phyloP scores from a whole-genome alignment of 2,888 invertebrate genomes.

The Rotaria sp. region DNA sequence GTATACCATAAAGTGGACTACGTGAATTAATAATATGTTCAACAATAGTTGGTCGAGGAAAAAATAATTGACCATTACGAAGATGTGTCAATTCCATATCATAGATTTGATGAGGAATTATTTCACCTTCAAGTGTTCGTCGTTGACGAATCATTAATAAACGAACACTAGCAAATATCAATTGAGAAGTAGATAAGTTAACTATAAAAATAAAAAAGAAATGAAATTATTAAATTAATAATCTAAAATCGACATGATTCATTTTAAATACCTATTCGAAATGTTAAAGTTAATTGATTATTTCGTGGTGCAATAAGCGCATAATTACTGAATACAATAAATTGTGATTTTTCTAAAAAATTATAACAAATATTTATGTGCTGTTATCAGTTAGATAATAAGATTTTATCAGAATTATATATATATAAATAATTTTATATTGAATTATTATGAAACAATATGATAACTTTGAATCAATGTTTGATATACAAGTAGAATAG shows the following conservation, averaged over 20 bases:
- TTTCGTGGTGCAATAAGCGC: not conserved
- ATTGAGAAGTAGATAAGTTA: conserved; percentile 53
- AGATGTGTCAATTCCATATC: conserved; percentile 35
- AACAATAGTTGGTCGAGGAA: conserved; percentile 38
- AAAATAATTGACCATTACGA: conserved; percentile 31
- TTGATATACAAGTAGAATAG: too few species aligned
- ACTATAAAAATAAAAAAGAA: conserved; percentile 43
- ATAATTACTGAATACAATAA: not conserved
- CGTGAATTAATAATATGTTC: conserved; percentile 38
- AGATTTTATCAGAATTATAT: too few species aligned
- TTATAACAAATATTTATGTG: too few species aligned
- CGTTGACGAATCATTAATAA: conserved; percentile 85
- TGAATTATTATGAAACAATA: too few species aligned
- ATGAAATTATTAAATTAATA: not conserved
- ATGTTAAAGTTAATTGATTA: not conserved
- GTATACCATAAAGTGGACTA: conserved; percentile 33
- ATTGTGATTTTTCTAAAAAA: conserved; percentile 20
- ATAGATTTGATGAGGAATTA: conserved; percentile 62
- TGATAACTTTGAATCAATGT: too few species aligned
- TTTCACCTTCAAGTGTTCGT: conserved; percentile 82
- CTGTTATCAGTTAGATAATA: too few species aligned
- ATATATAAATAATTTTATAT: too few species aligned
- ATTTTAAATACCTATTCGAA: not conserved
- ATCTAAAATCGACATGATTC: not conserved
- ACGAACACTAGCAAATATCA: conserved; percentile 75